Evolutionary conservation across 2,113 vertebrate species (phyloP).

Genomic region (Callionymus lyra): DNA sequence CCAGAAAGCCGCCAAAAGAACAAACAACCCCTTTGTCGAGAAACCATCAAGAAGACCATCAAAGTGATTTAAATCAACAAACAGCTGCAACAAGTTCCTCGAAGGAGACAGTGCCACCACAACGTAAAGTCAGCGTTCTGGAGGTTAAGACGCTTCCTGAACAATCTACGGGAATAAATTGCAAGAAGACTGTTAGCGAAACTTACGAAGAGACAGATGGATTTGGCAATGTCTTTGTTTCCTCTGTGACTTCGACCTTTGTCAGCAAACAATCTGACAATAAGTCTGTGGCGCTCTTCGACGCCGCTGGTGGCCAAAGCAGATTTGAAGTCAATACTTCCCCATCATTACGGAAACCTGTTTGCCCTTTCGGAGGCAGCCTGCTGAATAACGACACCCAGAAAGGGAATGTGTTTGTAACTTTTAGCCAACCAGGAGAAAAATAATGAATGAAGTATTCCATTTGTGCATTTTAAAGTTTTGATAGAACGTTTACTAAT

Average conservation of each 20-base stretch:
- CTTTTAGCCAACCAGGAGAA: slow-evolving; percentile 67
- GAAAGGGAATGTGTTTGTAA: slow-evolving; percentile 67
- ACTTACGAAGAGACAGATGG: slow-evolving; percentile 78
- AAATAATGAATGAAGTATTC: slow-evolving; percentile 35
- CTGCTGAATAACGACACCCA: slow-evolving; percentile 54
- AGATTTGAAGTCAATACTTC: slow-evolving; percentile 64
- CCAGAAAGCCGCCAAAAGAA: slow-evolving; percentile 65
- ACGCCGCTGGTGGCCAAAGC: slow-evolving; percentile 57
- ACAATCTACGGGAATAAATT: slow-evolving; percentile 62
- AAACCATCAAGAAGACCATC: too few relatives aligned
- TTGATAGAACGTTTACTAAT: slow-evolving; percentile 34
- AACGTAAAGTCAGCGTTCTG: slow-evolving; percentile 73
- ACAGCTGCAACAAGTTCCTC: slow-evolving; percentile 12
- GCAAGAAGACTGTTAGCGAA: slow-evolving; percentile 75
- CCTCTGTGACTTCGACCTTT: slow-evolving; percentile 71
- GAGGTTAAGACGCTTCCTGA: slow-evolving; percentile 73
- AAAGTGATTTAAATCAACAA: slow-evolving; percentile 34
- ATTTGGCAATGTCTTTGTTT: slow-evolving; percentile 77
- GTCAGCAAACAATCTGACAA: slow-evolving; percentile 75
- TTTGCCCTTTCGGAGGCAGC: slow-evolving; percentile 47
- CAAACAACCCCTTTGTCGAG: slow-evolving; percentile 29
- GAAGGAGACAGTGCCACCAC: slow-evolving; percentile 36
- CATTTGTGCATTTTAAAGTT: slow-evolving; percentile 33
- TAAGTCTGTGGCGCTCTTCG: slow-evolving; percentile 50
- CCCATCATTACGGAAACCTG: slow-evolving; percentile 54